These are phyloP conservation scores for Gymnorhina tibicen DNA, from an alignment of 2,113 vertebrate genomes.

Conservation along the genomic window DNA sequence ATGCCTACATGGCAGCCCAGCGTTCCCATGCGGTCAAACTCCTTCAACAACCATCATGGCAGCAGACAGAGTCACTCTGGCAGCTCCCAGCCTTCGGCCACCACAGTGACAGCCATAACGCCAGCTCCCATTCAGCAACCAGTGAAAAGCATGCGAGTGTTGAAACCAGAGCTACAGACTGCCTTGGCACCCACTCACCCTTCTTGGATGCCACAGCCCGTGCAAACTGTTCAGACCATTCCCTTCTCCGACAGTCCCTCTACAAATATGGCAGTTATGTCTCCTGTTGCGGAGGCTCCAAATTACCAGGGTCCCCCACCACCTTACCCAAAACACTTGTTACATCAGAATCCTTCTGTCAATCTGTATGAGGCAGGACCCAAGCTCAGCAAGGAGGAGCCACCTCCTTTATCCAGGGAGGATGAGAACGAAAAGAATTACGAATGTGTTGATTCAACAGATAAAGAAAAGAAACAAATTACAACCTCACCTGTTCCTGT, in stretches of 20 bases:
- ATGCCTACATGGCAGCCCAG: slow-evolving; percentile 85
- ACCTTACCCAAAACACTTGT: slow-evolving; percentile 89
- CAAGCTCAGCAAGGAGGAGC: slow-evolving; percentile 74
- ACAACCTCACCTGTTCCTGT: slow-evolving; percentile 95
- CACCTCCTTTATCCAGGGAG: slow-evolving; percentile 64
- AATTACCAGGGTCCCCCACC: slow-evolving; percentile 82
- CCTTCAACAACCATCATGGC: slow-evolving; percentile 87
- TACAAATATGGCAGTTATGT: slow-evolving; percentile 66
- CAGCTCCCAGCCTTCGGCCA: slow-evolving; percentile 89
- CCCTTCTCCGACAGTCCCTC: slow-evolving; percentile 70
- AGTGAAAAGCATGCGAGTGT: slow-evolving; percentile 92
- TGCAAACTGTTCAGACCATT: slow-evolving; percentile 67
- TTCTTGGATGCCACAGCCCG: slow-evolving; percentile 82
- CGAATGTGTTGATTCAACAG: slow-evolving; percentile 62
- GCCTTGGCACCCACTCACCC: slow-evolving; percentile 93
- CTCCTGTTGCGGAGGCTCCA: slow-evolving; percentile 79
- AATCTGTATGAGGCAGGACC: slow-evolving; percentile 60
- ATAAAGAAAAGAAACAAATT: slow-evolving; percentile 96
- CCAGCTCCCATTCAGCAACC: slow-evolving; percentile 93
- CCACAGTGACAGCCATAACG: slow-evolving; percentile 93
- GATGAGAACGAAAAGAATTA: slow-evolving; percentile 74
- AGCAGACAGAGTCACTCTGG: slow-evolving; percentile 73
- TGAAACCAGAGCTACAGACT: slow-evolving; percentile 94
- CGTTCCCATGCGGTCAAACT: slow-evolving; percentile 87
- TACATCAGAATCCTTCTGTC: slow-evolving; percentile 77